phyloP scores from a whole-genome alignment of 2,888 invertebrate genomes.

The Stenichneumon culpator region DNA sequence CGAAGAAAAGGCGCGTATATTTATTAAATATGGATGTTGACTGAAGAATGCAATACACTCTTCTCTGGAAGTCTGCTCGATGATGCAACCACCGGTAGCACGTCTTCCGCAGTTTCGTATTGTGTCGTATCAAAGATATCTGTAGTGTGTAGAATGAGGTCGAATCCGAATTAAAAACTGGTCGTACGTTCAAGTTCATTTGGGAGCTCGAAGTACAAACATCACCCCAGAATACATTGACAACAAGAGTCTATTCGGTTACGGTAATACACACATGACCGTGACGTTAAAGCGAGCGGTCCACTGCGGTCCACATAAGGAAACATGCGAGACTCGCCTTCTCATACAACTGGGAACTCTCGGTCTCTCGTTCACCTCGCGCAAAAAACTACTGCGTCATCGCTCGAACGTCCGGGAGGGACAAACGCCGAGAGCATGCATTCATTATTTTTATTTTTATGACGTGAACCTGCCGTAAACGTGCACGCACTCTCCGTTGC shows the following conservation, averaged over 20 bases:
- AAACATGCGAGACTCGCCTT: constrained; percentile 70
- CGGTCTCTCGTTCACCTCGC: constrained; percentile 75
- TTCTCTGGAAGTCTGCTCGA: too few species aligned
- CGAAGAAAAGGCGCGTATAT: too few species aligned
- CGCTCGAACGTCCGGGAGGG: constrained; percentile 52
- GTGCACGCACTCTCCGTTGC: background rate
- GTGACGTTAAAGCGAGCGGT: constrained; percentile 70
- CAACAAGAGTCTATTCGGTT: constrained; percentile 18
- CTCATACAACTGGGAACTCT: constrained; percentile 24
- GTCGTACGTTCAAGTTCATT: background rate
- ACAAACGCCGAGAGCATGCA: constrained; percentile 46
- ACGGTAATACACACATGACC: constrained; percentile 69
- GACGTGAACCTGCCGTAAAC: background rate
- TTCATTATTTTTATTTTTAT: constrained; percentile 28
- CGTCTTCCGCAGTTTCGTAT: too few species aligned
- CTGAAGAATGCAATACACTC: too few species aligned
- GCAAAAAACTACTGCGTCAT: constrained; percentile 75
- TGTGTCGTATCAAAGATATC: background rate
- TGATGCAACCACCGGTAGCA: too few species aligned
- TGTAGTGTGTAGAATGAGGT: background rate
- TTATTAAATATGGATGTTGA: too few species aligned
- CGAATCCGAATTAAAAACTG: background rate
- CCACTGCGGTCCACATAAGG: constrained; percentile 76
- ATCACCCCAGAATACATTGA: background rate
- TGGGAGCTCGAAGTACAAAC: background rate